These are phyloP conservation scores for Chalcis sispes DNA, from an alignment of 2,888 invertebrate species.

Conservation along the genomic window DNA sequence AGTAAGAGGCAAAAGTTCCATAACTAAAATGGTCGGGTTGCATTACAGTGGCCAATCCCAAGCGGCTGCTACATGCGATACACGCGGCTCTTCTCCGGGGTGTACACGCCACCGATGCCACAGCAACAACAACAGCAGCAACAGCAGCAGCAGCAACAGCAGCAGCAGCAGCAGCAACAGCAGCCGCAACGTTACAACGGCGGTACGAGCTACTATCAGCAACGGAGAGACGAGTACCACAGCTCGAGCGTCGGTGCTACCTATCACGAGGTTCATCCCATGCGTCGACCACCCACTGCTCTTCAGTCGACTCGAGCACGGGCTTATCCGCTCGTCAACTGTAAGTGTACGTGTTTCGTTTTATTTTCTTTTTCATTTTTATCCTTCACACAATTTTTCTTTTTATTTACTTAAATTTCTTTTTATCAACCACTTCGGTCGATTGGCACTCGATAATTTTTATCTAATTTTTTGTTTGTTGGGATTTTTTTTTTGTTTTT, in stretches of 20 bases:
- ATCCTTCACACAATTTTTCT: not conserved
- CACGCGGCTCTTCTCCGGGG: slow-evolving; percentile 71
- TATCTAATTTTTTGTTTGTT: not conserved
- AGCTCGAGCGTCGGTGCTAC: slow-evolving; percentile 62
- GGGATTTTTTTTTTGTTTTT: no score
- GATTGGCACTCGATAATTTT: not conserved
- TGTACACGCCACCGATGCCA: slow-evolving; percentile 65
- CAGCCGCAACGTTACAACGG: not conserved
- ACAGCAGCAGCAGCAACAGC: slow-evolving; percentile 43
- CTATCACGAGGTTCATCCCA: slow-evolving; percentile 71
- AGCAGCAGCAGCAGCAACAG: not conserved
- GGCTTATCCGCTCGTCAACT: slow-evolving; percentile 63
- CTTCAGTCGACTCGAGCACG: slow-evolving; percentile 46
- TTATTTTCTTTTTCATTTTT: slow-evolving; percentile 7
- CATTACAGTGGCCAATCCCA: slow-evolving; percentile 70
- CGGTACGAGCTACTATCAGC: slow-evolving; percentile 57
- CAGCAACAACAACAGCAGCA: slow-evolving; percentile 60
- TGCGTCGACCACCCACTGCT: slow-evolving; percentile 60
- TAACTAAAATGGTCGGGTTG: not conserved
- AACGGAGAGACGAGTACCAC: slow-evolving; percentile 65
- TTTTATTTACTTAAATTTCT: not conserved
- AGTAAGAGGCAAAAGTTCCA: not conserved
- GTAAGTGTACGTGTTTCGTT: slow-evolving; percentile 67
- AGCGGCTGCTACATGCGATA: slow-evolving; percentile 72
- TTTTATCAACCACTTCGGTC: not conserved